Conservation (phyloP, 37 sponge, comb jelly and placozoan genomes). For the Agelas oroides region DNA sequence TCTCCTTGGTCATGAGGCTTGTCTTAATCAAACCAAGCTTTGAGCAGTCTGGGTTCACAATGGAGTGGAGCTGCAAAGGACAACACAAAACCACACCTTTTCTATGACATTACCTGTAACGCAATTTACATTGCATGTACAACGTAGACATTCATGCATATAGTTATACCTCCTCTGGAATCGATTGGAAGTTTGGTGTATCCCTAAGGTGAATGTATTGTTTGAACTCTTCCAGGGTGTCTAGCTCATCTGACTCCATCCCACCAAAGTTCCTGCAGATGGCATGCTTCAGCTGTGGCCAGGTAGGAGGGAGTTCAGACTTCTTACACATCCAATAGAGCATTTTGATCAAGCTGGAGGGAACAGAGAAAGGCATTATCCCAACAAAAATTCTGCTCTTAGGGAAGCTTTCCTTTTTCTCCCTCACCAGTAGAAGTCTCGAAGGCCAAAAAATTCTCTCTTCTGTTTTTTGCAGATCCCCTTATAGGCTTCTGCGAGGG, state of each 20-base stretch:
- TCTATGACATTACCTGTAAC: too few species aligned
- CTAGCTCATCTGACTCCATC: conserved; percentile 32
- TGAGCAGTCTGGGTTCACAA: conserved; percentile 72
- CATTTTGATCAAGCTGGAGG: conserved; percentile 88
- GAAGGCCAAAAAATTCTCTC: conserved; percentile 91
- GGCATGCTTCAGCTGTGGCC: conserved; percentile 79
- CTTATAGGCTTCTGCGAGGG: conserved; percentile 76
- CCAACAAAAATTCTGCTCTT: too few species aligned
- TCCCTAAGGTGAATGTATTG: conserved; percentile 3
- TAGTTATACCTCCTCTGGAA: conserved; percentile 1
- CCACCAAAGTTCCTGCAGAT: conserved; percentile 92
- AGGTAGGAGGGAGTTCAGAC: conserved; percentile 43
- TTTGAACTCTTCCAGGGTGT: conserved; percentile 53
- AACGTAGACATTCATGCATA: not conserved
- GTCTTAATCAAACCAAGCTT: conserved; percentile 77
- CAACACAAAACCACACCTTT: not conserved
- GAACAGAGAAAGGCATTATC: too few species aligned
- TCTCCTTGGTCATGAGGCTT: conserved; percentile 71
- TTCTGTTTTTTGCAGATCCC: conserved; percentile 49
- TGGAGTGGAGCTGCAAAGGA: conserved; percentile 30
- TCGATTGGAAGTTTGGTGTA: conserved; percentile 4
- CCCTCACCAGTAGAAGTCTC: conserved; percentile 93
- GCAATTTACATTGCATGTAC: too few species aligned
- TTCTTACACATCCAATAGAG: conserved; percentile 79
- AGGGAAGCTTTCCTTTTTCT: too few species aligned